Percentiles rank a stretch among this genome's conserved stretches.
phyloP scores from a whole-genome alignment of 2,113 vertebrate genomes.

The Stercorarius parasiticus region DNA sequence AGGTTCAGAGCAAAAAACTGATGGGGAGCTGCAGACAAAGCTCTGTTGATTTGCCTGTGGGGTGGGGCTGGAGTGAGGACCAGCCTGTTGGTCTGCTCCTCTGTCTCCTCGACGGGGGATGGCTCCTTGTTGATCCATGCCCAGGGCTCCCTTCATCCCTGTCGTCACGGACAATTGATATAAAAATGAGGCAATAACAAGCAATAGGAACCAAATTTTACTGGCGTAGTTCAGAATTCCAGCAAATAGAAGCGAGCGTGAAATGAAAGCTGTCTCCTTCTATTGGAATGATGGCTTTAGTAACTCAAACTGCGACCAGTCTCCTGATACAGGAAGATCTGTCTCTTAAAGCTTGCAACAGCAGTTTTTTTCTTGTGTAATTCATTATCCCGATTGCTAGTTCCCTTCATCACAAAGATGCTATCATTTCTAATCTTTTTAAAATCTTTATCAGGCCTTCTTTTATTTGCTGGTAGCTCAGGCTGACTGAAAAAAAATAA shows the following conservation, averaged over 20 bases:
- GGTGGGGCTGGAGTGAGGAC: accelerated
- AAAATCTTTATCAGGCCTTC: background rate
- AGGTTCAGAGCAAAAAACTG: background rate
- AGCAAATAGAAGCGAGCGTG: background rate
- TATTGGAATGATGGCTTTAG: background rate
- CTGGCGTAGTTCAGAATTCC: background rate
- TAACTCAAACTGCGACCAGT: background rate
- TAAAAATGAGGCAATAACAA: background rate
- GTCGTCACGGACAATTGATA: background rate
- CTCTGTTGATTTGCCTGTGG: background rate
- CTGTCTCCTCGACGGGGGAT: accelerated
- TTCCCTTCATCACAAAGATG: background rate
- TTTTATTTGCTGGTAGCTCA: background rate
- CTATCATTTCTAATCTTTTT: background rate
- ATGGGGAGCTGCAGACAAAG: background rate
- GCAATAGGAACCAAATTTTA: background rate
- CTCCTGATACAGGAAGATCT: background rate
- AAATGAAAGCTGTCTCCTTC: background rate
- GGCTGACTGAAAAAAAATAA: background rate
- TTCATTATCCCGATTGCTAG: background rate
- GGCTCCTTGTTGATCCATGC: background rate
- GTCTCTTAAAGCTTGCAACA: background rate
- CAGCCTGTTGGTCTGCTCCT: background rate
- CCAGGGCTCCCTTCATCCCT: background rate
- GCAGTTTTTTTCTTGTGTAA: background rate